phyloP scores from a whole-genome alignment of 2,888 invertebrate species.

The Dioctria rufipes region DNA sequence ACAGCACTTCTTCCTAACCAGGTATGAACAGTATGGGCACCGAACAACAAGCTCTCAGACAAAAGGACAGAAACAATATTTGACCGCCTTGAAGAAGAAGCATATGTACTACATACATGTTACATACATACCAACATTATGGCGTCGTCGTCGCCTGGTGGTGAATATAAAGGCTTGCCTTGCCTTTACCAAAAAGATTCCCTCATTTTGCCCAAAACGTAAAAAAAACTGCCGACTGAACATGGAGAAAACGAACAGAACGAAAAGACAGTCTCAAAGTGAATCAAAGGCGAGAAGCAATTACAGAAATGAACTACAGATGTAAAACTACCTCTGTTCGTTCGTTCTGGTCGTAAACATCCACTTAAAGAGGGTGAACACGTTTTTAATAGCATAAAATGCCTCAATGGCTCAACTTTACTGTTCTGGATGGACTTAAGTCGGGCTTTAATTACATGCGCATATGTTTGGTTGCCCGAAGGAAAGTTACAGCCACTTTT shows the following conservation, averaged over 20 bases:
- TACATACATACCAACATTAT: background rate
- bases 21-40: background rate
- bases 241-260: background rate
- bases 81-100: background rate
- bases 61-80: conserved; percentile 10
- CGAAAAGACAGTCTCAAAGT: background rate
- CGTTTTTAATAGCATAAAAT: conserved; percentile 35
- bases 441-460: conserved; percentile 10
- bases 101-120: background rate
- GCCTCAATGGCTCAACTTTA: conserved; percentile 3
- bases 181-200: background rate
- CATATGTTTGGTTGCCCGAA: background rate
- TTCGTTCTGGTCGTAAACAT: conserved; percentile 47
- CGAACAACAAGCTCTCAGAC: background rate
- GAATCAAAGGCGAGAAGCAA: conserved; percentile 44
- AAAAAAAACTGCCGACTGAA: background rate
- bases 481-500: background rate
- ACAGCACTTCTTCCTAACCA: background rate
- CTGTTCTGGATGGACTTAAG: background rate
- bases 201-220: background rate
- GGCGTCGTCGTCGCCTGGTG: background rate
- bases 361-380: conserved; percentile 48
- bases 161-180: background rate
- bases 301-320: conserved; percentile 44
- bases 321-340: conserved; percentile 40